Base-by-base conservation (phyloP, 2,797 vertebrate genomes). In the Rhynchonycteris naso region DNA sequence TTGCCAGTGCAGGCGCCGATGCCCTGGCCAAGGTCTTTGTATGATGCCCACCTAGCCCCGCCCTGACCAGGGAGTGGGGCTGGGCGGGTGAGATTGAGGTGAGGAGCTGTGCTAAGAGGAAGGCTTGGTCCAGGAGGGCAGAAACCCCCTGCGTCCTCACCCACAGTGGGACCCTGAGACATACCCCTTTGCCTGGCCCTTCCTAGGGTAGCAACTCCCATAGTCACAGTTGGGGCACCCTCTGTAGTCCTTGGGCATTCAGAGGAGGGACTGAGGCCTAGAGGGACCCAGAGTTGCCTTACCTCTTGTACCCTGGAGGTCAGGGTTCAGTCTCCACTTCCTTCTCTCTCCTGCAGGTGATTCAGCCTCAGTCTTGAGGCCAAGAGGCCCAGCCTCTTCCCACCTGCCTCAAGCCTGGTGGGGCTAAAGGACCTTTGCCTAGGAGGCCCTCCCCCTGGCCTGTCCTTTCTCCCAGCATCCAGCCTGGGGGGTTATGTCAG, bases 1-100 rank as follows among this genome's bases (percentile, higher is more conserved):
- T 99, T 0, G 99, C 99, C 98, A 99, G 99, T 7, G 99, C 99
- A 0, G 99, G 99, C 5, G 99, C 99, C 4, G 99, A 99, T 0
- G 99, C 99, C 96, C 99, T 99, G 47, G 99, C 99, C 98, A 99
- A 99, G 98, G 99, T 99, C 98, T 99, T 99, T 76, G 98, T 99
- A 97, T 99, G 98, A 99, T 80, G 71, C 94, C 93, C 58, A 52
- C 89, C 71, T 15, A 84, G 88, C 92, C 93, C 95, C 4, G 16
- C 96, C 93, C 96, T 92, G 94, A 56, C 93, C 28, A 3, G 71
- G 74, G 75, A 68, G 15, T 0, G 9, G 61, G 95, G 93, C 86
- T 4, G 0, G 88, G 92, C 90, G 54, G 30, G 91, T n/a, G 33
- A 65, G 78, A 52, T 71, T 52, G 69, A 97, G 97, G 96, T 97